Base-by-base conservation (phyloP, 2,797 vertebrate species). In the Heliangelus exortis region DNA sequence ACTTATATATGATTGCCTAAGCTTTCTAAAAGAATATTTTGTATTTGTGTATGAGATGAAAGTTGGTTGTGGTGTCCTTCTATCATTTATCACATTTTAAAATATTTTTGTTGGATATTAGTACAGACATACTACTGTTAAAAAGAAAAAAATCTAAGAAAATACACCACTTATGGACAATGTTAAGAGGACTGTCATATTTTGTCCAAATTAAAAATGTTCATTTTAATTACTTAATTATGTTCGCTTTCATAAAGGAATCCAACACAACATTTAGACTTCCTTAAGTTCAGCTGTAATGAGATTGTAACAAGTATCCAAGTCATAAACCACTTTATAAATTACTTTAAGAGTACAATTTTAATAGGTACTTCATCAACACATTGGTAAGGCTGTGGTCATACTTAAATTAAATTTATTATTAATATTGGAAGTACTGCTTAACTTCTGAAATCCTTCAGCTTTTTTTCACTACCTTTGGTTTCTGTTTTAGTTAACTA, bases 381-480 rank as follows among this genome's bases (percentile, higher is more conserved):
- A 4, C 22, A 39, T 48, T 84, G 25, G 7, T 84, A 78, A 69
- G 19, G 12, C 19, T 55, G 41, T 33, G 23, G 15, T 43, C 12
- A 61, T 41, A 58, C 54, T 61, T 77, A n/a, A 43, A 53, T 14
- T 57, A 34, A 33, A 54, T 50, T 39, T 62, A 29, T 48, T 21
- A 66, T n/a, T 55, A 88, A 50, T 11, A 43, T 19, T 36, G 29
- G 19, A 81, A 84, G 6, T 20, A 20, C 15, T 68, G 34, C 4
- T 48, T 87, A 82, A 51, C 5, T 53, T 53, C 23, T 74, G 31
- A 55, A 68, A 57, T 18, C 39, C 22, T 68, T 61, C 6, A 53
- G 25, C 4, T 58, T 21, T 26, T 34, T 15, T 45, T 4, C 2
- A 2, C 18, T 2, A 2, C 10, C 3, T 28, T 26, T 25, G 28